A percentile compares a stretch with the other conserved stretches of the same genome.
These are phyloP conservation scores for Cinclus mexicanus DNA, from an alignment of 2,113 vertebrate species.

Conservation along the genomic window DNA sequence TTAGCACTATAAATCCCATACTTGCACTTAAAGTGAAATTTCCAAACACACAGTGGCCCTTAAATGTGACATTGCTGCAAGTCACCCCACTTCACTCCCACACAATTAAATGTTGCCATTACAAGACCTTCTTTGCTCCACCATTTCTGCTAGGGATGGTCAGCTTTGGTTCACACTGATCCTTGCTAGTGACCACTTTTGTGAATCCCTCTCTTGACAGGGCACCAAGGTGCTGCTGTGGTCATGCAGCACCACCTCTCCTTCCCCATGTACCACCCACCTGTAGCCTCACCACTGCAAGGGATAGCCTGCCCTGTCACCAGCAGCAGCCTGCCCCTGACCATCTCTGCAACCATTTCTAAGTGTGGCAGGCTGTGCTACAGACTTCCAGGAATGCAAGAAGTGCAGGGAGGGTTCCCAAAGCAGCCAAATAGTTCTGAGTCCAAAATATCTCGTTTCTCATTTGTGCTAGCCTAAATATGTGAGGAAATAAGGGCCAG, in stretches of 20 bases:
- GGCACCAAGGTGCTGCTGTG: neutral
- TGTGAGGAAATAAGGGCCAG: neutral
- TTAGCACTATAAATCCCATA: neutral
- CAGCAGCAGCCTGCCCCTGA: neutral
- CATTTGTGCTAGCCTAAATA: neutral
- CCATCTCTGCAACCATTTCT: rapidly evolving
- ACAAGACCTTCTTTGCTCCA: neutral
- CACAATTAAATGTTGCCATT: neutral
- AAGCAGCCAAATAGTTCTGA: neutral
- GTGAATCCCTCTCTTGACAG: neutral
- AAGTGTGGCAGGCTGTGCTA: neutral
- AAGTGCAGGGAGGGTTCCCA: neutral
- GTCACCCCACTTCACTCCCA: neutral
- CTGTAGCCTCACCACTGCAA: neutral
- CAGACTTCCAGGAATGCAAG: neutral
- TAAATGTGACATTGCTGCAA: neutral
- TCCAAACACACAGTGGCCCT: neutral
- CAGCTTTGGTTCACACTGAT: rapidly evolving
- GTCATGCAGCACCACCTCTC: neutral
- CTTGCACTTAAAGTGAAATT: neutral
- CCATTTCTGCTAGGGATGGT: neutral
- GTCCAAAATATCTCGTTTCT: neutral
- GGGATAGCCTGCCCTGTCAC: neutral
- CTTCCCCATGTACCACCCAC: rapidly evolving
- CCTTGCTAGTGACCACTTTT: neutral